A percentile compares a stretch with the other conserved stretches of the same genome.
Evolutionary conservation across 2,113 vertebrate genomes (phyloP).

Genomic region (Notothenia coriiceps): DNA sequence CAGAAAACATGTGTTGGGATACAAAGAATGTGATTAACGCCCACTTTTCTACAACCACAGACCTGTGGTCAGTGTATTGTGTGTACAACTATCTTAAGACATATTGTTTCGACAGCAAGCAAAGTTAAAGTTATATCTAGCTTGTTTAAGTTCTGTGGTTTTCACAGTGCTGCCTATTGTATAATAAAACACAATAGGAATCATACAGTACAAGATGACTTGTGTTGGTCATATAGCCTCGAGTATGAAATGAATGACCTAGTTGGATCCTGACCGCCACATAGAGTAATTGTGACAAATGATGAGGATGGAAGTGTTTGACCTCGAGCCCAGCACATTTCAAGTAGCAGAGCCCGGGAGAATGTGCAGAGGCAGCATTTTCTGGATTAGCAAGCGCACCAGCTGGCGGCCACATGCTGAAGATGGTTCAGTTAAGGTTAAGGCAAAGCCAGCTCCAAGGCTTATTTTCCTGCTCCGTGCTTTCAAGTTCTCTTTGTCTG

Average conservation of each 20-base stretch:
- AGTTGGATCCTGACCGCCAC: slow-evolving; percentile 17
- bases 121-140: no score
- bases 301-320: slow-evolving; percentile 34
- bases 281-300: slow-evolving; percentile 47
- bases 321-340: slow-evolving; percentile 34
- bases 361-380: slow-evolving; percentile 46
- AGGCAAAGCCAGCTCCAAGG: slow-evolving; percentile 28
- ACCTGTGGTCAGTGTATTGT: no score
- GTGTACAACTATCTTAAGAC: no score
- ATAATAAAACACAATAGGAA: no score
- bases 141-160: no score
- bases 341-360: slow-evolving; percentile 22
- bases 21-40: no score
- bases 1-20: no score
- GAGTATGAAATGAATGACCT: not conserved
- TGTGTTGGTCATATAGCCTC: no score
- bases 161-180: no score
- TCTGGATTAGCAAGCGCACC: slow-evolving; percentile 51
- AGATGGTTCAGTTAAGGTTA: slow-evolving; percentile 67
- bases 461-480: slow-evolving; percentile 33
- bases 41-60: no score
- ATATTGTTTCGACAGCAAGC: no score
- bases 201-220: no score
- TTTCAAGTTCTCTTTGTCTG: slow-evolving; percentile 47
- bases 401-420: slow-evolving; percentile 69